Conservation (phyloP, 2,113 vertebrate genomes). For the Chitala chitala region DNA sequence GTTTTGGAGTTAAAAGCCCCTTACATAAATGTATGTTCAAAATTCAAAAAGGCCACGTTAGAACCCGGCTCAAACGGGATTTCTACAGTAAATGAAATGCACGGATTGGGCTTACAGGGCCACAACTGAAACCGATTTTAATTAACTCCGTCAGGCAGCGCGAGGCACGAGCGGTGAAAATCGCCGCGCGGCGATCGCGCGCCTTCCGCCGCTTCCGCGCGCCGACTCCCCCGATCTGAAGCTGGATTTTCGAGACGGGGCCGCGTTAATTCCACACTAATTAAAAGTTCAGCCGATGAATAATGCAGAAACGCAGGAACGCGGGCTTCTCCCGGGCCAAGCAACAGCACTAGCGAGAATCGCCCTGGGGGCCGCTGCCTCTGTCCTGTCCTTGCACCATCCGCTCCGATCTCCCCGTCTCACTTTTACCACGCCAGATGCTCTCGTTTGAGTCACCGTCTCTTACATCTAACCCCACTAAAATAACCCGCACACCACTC, state of each 20-base stretch:
- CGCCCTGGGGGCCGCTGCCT: not conserved
- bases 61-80: conserved; percentile 16
- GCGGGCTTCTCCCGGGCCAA: not conserved
- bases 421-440: conserved; percentile 12
- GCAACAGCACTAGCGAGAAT: not conserved
- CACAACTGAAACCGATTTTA: conserved; percentile 2
- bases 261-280: not conserved
- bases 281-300: not conserved
- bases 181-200: conserved; percentile 7
- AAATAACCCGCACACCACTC: conserved; percentile 1
- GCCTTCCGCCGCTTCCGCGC: not conserved
- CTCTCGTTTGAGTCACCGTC: conserved; percentile 11
- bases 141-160: conserved; percentile 7
- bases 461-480: not conserved
- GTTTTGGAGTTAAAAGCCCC: conserved; percentile 96
- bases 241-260: not conserved
- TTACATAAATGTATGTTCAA: conserved; percentile 50
- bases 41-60: not conserved
- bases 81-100: not conserved
- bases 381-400: not conserved
- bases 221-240: not conserved
- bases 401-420: not conserved
- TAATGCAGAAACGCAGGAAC: not conserved
- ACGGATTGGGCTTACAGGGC: not conserved
- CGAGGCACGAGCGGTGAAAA: not conserved